Evolutionary conservation across 2,113 vertebrate genomes (phyloP).

Genomic region (Monarcha castaneiventris): DNA sequence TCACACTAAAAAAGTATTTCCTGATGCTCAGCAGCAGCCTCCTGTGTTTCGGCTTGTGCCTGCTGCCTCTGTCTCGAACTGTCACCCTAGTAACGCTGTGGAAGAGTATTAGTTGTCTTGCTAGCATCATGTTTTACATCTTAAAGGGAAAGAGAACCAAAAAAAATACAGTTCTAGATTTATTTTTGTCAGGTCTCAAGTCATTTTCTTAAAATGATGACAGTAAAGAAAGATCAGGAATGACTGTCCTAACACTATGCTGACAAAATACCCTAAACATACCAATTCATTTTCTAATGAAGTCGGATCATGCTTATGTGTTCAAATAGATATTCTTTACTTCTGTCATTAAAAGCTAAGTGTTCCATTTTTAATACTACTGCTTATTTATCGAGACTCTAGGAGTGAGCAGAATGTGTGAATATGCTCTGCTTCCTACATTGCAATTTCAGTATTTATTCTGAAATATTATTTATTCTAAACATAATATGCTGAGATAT

Average conservation of each 20-base stretch:
- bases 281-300: not conserved
- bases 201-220: not conserved
- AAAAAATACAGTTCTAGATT: not conserved
- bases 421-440: not conserved
- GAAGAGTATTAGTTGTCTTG: not conserved
- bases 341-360: not conserved
- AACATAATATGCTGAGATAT: not conserved
- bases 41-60: not conserved
- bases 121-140: not conserved
- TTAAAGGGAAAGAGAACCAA: not conserved
- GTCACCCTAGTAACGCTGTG: not conserved
- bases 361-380: not conserved
- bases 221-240: not conserved
- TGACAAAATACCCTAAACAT: not conserved
- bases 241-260: not conserved
- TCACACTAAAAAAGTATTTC: not conserved
- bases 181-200: not conserved
- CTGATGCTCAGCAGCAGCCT: not conserved
- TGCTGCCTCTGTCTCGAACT: not conserved
- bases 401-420: not conserved
- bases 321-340: not conserved
- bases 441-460: not conserved
- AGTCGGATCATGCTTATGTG: not conserved
- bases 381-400: not conserved
- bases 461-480: not conserved